Percentiles rank a stretch among this genome's conserved stretches.
phyloP scores from a whole-genome alignment of 2,888 invertebrate genomes.

The Hipparchia semele region DNA sequence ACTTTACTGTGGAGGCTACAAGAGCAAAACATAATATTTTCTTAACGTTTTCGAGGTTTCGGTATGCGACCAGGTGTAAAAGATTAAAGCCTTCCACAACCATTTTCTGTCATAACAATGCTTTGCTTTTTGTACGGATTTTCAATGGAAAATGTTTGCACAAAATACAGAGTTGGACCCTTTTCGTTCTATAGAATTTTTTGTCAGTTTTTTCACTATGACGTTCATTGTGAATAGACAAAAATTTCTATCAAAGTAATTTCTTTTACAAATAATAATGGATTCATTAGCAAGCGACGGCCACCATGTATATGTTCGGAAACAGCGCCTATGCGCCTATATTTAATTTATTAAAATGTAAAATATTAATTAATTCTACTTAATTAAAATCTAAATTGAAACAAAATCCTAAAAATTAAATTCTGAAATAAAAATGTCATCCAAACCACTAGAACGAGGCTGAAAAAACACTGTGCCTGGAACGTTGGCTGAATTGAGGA shows the following conservation, averaged over 20 bases:
- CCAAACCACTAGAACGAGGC: too few relatives aligned
- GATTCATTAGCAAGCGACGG: too few relatives aligned
- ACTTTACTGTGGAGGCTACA: background rate
- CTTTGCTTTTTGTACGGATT: slow-evolving; percentile 7
- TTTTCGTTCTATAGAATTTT: slow-evolving; percentile 1
- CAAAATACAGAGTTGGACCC: background rate
- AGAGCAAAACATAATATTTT: slow-evolving; percentile 7
- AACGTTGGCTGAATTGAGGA: too few relatives aligned
- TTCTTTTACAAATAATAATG: background rate
- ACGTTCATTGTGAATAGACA: background rate
- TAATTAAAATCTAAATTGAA: too few relatives aligned
- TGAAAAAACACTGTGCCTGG: too few relatives aligned
- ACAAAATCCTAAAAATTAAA: too few relatives aligned
- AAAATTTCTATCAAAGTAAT: background rate
- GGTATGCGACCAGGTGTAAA: slow-evolving; percentile 13
- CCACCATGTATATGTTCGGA: too few relatives aligned
- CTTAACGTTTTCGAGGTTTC: slow-evolving; percentile 11
- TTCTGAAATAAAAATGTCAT: too few relatives aligned
- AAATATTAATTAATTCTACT: too few relatives aligned
- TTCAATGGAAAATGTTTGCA: slow-evolving; percentile 12
- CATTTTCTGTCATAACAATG: slow-evolving; percentile 8
- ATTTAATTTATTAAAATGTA: too few relatives aligned
- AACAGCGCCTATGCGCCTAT: too few relatives aligned
- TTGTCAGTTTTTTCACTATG: too few relatives aligned
- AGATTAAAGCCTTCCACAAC: slow-evolving; percentile 13